Base-by-base conservation (phyloP, 2,113 vertebrate genomes). In the Catagonus wagneri region DNA sequence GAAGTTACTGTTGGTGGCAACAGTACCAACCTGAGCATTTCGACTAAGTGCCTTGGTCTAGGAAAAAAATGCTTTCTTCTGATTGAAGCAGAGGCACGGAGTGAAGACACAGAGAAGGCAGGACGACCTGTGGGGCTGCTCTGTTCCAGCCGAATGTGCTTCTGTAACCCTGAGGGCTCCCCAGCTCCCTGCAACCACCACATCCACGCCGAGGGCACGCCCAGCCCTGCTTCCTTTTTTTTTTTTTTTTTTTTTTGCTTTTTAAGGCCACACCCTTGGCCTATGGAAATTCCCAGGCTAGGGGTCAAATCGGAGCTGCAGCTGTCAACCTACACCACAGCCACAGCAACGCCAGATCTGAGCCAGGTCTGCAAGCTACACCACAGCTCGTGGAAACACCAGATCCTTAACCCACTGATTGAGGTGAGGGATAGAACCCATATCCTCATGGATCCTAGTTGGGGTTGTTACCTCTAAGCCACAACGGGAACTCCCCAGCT, bases 161-260 rank as follows among this genome's bases (percentile, higher is more conserved):
- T 71, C 19, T 1, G 0, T 16, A 56, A 50, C 17, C 34, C 20
- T 1, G 58, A 6, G 15, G 32, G 13, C n/a, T 56, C 16, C 1
- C 34, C 9, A 32, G 32, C 16, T 76, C 15, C n/a, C 8, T n/a
- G 10, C 4, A 66, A 34, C 9, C 14, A 29, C 50, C 23, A 32
- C 10, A 0, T n/a, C 22, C 8, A n/a, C 7, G 12, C n/a, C 68
- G 5, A 84, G 44, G 29, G 6, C 20, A 19, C 5, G 14, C 23
- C 16, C 7, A 69, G 3, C 27, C 84, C 16, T 79, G 68, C 19
- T 63, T 22, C 4, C 25, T 25, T 7, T 69, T 80, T 84, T 66
- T 44, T 44, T 44, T 44, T 44, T 44, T 44, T 80, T 84, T 66
- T 44, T 44, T 44, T 44, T 44, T 44, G 4, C 44, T 44, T 44